phyloP scores from a whole-genome alignment of 2,888 invertebrate genomes.

The Sesia apiformis region DNA sequence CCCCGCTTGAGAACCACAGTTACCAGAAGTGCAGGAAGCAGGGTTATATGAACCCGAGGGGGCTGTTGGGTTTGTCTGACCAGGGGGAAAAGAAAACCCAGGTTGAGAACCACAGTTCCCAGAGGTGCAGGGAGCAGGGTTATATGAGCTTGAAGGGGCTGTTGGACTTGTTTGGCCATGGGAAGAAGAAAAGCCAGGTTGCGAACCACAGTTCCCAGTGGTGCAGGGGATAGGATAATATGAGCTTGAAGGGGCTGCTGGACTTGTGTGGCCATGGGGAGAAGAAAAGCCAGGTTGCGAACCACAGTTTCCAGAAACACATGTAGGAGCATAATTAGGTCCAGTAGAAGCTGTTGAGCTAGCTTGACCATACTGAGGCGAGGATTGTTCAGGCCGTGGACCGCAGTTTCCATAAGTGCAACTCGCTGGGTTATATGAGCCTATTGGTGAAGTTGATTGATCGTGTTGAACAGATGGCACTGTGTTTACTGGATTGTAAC shows the following conservation, averaged over 20 bases:
- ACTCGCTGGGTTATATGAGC: constrained; percentile 1
- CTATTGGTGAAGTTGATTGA: not conserved
- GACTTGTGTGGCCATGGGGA: not conserved
- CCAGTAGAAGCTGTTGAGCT: not conserved
- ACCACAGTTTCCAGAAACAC: constrained; percentile 4
- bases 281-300: not conserved
- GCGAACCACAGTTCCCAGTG: constrained; percentile 10
- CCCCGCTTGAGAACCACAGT: not conserved
- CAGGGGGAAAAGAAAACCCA: not conserved
- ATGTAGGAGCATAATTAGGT: not conserved
- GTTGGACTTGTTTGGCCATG: not conserved
- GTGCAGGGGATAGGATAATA: not conserved
- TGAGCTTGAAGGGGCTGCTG: not conserved
- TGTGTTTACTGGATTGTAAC: constrained; percentile 3
- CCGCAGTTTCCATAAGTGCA: constrained; percentile 9
- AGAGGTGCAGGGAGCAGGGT: constrained; percentile 1
- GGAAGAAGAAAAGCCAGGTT: not conserved
- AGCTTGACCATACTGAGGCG: constrained; percentile 2
- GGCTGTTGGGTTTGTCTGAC: not conserved
- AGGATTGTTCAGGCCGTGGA: not conserved
- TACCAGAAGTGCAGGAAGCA: not conserved
- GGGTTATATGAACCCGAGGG: not conserved
- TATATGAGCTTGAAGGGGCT: not conserved
- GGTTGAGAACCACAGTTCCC: not conserved
- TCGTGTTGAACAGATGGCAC: constrained; percentile 7